phyloP scores from a whole-genome alignment of 2,113 vertebrate species.

The Aix galericulata region DNA sequence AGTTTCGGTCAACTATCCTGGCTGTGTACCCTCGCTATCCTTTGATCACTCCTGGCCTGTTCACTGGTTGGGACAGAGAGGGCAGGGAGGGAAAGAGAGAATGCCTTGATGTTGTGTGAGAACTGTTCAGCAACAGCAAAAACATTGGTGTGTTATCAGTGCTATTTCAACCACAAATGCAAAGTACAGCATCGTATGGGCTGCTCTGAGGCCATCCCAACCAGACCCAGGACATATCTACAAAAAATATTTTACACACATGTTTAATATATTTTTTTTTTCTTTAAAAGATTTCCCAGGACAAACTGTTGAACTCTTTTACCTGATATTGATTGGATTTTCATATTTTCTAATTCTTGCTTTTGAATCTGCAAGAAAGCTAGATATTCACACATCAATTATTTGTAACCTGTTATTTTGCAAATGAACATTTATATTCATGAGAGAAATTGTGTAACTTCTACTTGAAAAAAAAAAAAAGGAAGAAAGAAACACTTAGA shows the following conservation, averaged over 20 bases:
- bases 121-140: neutral
- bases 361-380: neutral
- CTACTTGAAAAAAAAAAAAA: neutral
- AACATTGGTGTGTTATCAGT: neutral
- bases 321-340: neutral
- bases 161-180: neutral
- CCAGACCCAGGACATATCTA: neutral
- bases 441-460: neutral
- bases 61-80: neutral
- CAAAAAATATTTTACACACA: neutral
- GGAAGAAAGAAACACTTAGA: neutral
- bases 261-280: neutral
- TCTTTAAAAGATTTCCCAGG: neutral
- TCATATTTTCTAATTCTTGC: neutral
- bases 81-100: neutral
- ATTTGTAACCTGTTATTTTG: neutral
- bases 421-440: neutral
- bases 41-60: neutral
- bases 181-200: neutral
- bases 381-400: neutral
- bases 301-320: neutral
- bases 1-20: neutral
- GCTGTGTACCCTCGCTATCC: rapidly evolving
- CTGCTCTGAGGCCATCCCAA: neutral
- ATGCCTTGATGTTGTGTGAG: neutral